A percentile compares a stretch with the other conserved stretches of the same genome.
These are phyloP conservation scores for Bugulina stolonifera DNA, from an alignment of 2,888 invertebrate species.

Conservation along the genomic window DNA sequence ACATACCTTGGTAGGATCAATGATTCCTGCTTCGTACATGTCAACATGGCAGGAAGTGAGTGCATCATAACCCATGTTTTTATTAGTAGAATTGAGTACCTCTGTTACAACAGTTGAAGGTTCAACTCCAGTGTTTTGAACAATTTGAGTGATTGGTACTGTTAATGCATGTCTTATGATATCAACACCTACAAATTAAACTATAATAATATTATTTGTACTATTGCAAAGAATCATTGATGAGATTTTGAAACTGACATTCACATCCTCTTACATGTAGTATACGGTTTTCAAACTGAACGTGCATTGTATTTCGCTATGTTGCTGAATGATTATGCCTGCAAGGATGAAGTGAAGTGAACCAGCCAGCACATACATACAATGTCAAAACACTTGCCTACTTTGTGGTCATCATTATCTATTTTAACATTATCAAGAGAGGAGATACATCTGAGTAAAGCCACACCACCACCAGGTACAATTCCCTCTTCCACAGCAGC, in stretches of 20 bases:
- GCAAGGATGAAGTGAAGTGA: no score
- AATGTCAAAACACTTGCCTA: slow-evolving; percentile 58
- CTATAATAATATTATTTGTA: no score
- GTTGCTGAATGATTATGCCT: no score
- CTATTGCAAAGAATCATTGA: no score
- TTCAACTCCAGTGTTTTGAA: slow-evolving; percentile 86
- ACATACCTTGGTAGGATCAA: slow-evolving; percentile 98
- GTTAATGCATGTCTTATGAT: slow-evolving; percentile 78
- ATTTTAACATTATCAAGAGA: slow-evolving; percentile 64
- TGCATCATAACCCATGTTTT: slow-evolving; percentile 79
- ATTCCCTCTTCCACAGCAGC: slow-evolving; percentile 96
- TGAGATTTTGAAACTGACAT: no score
- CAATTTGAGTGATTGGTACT: slow-evolving; percentile 85
- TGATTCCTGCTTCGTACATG: slow-evolving; percentile 87
- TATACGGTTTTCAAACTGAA: no score
- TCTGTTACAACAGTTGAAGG: slow-evolving; percentile 85
- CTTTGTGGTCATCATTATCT: slow-evolving; percentile 72
- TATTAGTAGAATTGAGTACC: slow-evolving; percentile 62
- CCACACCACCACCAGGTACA: slow-evolving; percentile 90
- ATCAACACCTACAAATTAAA: slow-evolving; percentile 62
- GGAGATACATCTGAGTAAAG: slow-evolving; percentile 76
- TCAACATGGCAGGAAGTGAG: slow-evolving; percentile 81
- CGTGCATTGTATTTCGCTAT: no score
- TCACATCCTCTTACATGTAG: no score
- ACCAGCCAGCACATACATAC: no score